phyloP scores from a whole-genome alignment of 1,140 invertebrate species.

The Nymphalis io region DNA sequence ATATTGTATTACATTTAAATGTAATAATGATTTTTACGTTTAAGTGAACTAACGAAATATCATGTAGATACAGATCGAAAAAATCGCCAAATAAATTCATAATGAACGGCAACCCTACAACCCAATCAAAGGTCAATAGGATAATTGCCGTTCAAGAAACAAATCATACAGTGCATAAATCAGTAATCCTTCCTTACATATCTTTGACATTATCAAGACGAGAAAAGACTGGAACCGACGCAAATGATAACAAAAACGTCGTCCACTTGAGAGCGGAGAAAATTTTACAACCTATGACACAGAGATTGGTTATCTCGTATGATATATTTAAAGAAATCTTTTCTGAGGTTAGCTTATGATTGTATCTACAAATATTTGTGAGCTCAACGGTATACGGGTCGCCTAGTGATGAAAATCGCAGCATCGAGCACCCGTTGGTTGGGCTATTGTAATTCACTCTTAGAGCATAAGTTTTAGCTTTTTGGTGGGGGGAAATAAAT shows the following conservation, averaged over 20 bases:
- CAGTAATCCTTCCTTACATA: conserved; percentile 10
- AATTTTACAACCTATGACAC: conserved; percentile 18
- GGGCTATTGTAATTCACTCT: too few relatives aligned
- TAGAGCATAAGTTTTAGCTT: too few relatives aligned
- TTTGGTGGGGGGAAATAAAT: too few relatives aligned
- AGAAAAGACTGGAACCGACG: background rate
- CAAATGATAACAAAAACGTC: background rate
- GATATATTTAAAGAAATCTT: background rate
- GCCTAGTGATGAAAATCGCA: too few relatives aligned
- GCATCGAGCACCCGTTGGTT: too few relatives aligned
- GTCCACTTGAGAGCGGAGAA: conserved; percentile 1
- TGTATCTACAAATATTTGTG: background rate
- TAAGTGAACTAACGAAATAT: too few relatives aligned
- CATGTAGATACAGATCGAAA: too few relatives aligned
- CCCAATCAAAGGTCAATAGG: conserved; percentile 8
- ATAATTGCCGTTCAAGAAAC: conserved; percentile 10
- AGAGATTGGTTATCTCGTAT: conserved; percentile 11
- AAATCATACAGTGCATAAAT: conserved; percentile 3
- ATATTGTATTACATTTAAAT: too few relatives aligned
- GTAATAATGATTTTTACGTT: too few relatives aligned
- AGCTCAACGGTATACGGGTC: too few relatives aligned
- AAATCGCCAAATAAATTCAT: background rate
- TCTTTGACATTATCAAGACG: conserved; percentile 14
- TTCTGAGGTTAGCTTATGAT: background rate
- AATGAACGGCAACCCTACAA: background rate